Conservation (phyloP, 2,888 invertebrate species). For the Sycophila texana region DNA sequence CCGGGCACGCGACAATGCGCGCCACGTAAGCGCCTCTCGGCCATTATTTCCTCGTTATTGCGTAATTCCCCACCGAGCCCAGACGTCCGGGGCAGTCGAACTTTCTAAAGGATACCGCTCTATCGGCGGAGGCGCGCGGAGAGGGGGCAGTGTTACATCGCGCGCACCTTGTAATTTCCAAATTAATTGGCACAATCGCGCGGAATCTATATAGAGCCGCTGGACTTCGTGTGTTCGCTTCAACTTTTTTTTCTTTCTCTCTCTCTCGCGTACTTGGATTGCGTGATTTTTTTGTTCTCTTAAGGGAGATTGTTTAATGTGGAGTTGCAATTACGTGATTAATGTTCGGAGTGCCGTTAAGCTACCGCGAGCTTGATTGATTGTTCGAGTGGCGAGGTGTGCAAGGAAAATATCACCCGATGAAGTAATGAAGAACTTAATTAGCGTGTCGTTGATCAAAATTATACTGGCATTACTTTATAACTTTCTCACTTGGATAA, state of each 20-base stretch:
- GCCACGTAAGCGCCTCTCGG: background rate
- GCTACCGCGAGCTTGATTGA: background rate
- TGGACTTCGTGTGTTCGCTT: conserved; percentile 1
- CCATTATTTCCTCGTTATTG: conserved; percentile 48
- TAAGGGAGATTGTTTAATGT: background rate
- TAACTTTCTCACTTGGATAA: no score
- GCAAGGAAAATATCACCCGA: background rate
- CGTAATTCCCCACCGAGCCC: conserved; percentile 3
- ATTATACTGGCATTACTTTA: no score
- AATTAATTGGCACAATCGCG: conserved; percentile 32
- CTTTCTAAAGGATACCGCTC: conserved; percentile 49
- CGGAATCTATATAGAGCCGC: background rate
- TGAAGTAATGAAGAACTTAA: no score
- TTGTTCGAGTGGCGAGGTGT: background rate
- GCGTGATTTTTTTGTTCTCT: background rate
- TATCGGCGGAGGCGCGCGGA: conserved; percentile 9
- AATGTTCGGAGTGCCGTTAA: background rate
- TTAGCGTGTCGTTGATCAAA: no score
- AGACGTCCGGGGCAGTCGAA: conserved; percentile 25
- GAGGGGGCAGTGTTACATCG: background rate
- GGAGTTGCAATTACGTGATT: no score
- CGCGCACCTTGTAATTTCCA: conserved; percentile 27
- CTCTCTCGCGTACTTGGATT: background rate
- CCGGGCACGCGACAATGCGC: conserved; percentile 12
- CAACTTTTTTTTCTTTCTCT: background rate